These are phyloP conservation scores for Delia radicum DNA, from an alignment of 1,140 invertebrate genomes.

Conservation along the genomic window DNA sequence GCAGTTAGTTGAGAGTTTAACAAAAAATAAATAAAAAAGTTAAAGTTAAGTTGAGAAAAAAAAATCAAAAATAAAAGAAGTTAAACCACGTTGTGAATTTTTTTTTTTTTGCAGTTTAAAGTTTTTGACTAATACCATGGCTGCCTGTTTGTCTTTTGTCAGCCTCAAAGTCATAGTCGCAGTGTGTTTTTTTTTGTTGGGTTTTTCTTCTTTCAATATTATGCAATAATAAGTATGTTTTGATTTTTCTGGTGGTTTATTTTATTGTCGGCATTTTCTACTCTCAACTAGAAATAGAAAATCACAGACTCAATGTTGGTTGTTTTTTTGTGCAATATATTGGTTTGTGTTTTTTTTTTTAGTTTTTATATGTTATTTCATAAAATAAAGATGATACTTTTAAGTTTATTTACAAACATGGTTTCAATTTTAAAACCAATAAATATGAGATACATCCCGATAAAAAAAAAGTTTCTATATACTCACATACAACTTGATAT, in stretches of 20 bases:
- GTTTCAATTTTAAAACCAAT: no score
- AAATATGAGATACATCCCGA: no score
- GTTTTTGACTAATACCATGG: neutral
- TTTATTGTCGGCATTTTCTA: neutral
- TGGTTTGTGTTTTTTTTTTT: neutral
- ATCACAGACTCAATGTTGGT: neutral
- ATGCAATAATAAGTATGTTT: neutral
- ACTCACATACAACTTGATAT: no score
- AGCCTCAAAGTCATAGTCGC: conserved; percentile 9
- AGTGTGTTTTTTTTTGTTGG: neutral
- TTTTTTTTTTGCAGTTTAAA: neutral
- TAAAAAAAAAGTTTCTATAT: no score
- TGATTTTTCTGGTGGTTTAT: neutral
- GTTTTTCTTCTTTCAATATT: neutral
- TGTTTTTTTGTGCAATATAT: neutral
- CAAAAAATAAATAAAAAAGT: no score
- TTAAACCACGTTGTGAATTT: neutral
- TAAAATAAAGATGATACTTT: neutral
- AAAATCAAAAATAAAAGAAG: neutral
- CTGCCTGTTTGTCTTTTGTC: neutral
- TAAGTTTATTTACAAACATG: no score
- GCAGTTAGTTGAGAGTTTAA: no score
- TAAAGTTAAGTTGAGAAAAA: no score
- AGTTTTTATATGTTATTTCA: neutral
- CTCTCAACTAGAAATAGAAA: neutral